Evolutionary conservation across 2,888 invertebrate genomes (phyloP), one percentile per base, ranked within the genome.

Genomic region (Gryllus longicercus): DNA sequence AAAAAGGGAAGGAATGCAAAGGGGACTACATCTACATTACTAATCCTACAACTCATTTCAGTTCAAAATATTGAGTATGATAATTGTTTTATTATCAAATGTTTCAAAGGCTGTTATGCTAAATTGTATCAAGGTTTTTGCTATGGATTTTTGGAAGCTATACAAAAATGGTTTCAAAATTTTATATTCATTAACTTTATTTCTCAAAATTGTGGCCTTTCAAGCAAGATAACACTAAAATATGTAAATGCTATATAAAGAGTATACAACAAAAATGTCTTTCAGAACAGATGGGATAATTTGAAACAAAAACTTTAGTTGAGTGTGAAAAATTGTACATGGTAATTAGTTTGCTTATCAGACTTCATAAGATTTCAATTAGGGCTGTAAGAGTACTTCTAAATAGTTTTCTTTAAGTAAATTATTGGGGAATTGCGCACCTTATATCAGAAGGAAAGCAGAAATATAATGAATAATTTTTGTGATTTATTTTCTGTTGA

Each of bases 191-290:
- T 49, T 81, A 80, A 81, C 77, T 81, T 82, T 83, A 82, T 83
- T 83, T 83, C 81, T 82, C 82, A 82, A 81, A 83, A 83, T 82
- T 81, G 80, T 81, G 81, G 80, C 81, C 81, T 82, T 83, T 81
- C 82, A 83, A 83, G 83, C 82, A 81, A 83, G 81, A 83, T 82
- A 82, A 83, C 83, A 83, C 83, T 83, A 83, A 83, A 82, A 82
- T 82, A 81, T 82, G 82, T 83, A 82, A 83, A 82, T 81, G 81
- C 83, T 83, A 83, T 81, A 76, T 81, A 81, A 82, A 81, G 82
- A 82, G 81, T 81, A 82, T 78, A 82, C 50, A 50, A 82, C 82
- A 78, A 49, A 82, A 82, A 80, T 80, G 79, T 79, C 80, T 79
- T 78, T 80, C 16, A 50, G 78, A 77, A 80, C 77, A 80, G 76